phyloP scores from a whole-genome alignment of 1,140 invertebrate species.

The Dufourea novaeangliae region DNA sequence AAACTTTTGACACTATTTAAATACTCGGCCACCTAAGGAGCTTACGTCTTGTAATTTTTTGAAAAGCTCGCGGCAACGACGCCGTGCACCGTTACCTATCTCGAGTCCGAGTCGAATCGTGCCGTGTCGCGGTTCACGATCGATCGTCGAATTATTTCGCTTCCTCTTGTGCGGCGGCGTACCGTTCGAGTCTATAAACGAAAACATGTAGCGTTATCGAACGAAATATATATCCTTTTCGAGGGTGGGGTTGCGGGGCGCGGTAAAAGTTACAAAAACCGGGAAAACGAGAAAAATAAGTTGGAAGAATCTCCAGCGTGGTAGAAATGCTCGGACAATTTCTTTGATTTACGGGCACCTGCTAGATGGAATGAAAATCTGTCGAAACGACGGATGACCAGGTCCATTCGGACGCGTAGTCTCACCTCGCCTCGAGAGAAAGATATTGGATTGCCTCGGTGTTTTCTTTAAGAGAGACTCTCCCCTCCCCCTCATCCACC shows the following conservation, averaged over 20 bases:
- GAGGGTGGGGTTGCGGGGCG: not conserved
- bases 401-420: slow-evolving; percentile 20
- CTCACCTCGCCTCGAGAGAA: slow-evolving; percentile 4
- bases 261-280: not conserved
- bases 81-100: not conserved
- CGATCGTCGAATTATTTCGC: slow-evolving; percentile 21
- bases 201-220: not conserved
- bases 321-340: slow-evolving; percentile 20
- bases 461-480: slow-evolving; percentile 45
- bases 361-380: slow-evolving; percentile 45
- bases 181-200: not conserved
- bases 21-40: slow-evolving; percentile 35
- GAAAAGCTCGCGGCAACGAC: not conserved
- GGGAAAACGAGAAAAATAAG: slow-evolving; percentile 1
- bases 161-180: not conserved
- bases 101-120: no score
- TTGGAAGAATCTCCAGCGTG: not conserved
- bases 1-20: slow-evolving; percentile 50
- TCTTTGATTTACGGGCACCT: slow-evolving; percentile 42
- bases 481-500: not conserved
- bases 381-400: slow-evolving; percentile 46
- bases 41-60: slow-evolving; percentile 42
- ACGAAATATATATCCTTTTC: not conserved
- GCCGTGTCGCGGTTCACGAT: not conserved
- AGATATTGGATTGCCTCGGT: slow-evolving; percentile 47